Evolutionary conservation across 2,888 invertebrate species (phyloP), one percentile per base, ranked within the genome.

Genomic region (Rhagonycha fulva): DNA sequence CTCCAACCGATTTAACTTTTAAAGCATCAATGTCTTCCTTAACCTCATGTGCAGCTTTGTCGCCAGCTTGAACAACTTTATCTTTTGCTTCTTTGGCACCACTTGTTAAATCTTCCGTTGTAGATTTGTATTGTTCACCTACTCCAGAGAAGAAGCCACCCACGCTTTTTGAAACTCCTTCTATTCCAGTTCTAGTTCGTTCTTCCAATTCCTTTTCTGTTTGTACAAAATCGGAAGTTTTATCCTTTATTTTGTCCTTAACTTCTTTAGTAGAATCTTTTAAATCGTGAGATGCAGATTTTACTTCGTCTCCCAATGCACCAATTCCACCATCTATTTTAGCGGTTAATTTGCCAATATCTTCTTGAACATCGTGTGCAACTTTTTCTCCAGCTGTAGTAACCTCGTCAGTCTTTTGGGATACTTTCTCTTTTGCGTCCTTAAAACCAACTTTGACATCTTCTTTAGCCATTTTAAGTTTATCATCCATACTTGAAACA

Each of bases 371-470:
- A 11, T 81, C 73, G 9, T 68, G 47, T 9, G 63, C 71, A 30
- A 66, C 32, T 68, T 73, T 32, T 28, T 62, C 61, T 1, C 28
- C 60, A 24, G n/a, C 63, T 10, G 70, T 24, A 26, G 63, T 62
- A 12, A 14, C 19, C 76, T 83, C 82, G 68, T 83, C 83, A 3
- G 84, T 83, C n/a, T 82, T 79, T 76, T 83, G 83, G 11, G 80
- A 76, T 14, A 81, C 76, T 72, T 79, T 79, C 5, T 80, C 76
- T 1, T 68, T 30, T 71, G 89, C 78, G 62, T 63, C 75, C 63
- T 78, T 68, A 11, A 67, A 12, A n/a, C 14, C 71, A 47, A 2
- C n/a, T n/a, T 12, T n/a, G 5, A 47, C 47, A n/a, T 47, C n/a
- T 7, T 47, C n/a, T 47, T 47, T 47, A n/a, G 47, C n/a, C n/a